Evolutionary conservation across 37 sponge, comb jelly and placozoan genomes (phyloP).

Genomic region (Tethya wilhelma): DNA sequence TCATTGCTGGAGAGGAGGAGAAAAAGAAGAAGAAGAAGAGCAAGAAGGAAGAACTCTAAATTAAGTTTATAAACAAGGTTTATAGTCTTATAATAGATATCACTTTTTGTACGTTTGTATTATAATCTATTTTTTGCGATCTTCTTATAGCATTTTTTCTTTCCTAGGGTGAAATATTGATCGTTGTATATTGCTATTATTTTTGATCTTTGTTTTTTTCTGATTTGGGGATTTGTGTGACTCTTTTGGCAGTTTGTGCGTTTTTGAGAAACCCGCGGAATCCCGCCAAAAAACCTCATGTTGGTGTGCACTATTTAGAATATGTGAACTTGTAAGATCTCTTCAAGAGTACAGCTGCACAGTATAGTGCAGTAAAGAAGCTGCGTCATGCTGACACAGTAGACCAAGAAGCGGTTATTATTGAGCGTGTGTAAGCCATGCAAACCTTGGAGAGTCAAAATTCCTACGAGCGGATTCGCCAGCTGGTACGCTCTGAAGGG

Average conservation of each 20-base stretch:
- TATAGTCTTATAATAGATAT: no score
- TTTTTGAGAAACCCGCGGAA: no score
- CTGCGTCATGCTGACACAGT: not conserved
- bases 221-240: no score
- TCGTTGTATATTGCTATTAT: not conserved
- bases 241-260: no score
- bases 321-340: not conserved
- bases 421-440: no score
- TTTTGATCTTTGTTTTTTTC: not conserved
- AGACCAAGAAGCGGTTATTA: not conserved
- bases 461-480: conserved; percentile 25
- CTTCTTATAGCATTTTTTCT: no score
- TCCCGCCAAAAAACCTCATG: no score
- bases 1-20: conserved; percentile 48
- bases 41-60: conserved; percentile 35
- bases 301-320: not conserved
- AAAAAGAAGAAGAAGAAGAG: conserved; percentile 63
- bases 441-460: conserved; percentile 1
- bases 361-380: not conserved
- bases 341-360: not conserved
- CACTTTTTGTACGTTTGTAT: no score
- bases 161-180: not conserved
- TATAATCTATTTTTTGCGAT: no score
- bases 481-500: conserved; percentile 49
- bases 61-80: not conserved